phyloP scores from a whole-genome alignment of 2,888 invertebrate species.

The Sminthurinus aureus region DNA sequence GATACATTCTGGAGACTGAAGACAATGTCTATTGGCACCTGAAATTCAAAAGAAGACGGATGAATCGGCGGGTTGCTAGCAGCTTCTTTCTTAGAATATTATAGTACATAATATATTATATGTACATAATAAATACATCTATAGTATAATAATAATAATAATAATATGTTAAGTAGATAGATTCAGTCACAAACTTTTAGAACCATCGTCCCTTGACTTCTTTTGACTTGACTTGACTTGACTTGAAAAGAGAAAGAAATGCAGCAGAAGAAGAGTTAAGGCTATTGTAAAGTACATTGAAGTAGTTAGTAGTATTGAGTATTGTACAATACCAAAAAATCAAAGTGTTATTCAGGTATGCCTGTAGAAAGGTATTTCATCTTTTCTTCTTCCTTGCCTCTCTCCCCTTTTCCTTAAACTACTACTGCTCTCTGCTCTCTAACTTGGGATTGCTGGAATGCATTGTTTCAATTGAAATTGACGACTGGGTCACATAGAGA shows the following conservation, averaged over 20 bases:
- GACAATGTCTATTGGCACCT: constrained; percentile 35
- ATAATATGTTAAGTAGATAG: neutral
- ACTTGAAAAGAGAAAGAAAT: too few relatives aligned
- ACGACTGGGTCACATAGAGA: constrained; percentile 39
- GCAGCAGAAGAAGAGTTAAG: too few relatives aligned
- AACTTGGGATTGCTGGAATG: constrained; percentile 25
- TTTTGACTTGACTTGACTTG: too few relatives aligned
- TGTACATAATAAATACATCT: neutral
- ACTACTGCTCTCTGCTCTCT: neutral
- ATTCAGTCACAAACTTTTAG: neutral
- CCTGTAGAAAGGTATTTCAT: neutral
- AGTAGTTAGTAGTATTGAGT: too few relatives aligned
- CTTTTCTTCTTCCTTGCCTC: neutral
- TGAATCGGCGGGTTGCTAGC: constrained; percentile 24
- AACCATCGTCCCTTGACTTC: too few relatives aligned
- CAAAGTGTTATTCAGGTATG: neutral
- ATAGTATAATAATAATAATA: neutral
- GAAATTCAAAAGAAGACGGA: constrained; percentile 34
- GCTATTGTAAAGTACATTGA: neutral
- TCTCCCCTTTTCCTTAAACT: constrained; percentile 2
- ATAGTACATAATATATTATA: neutral
- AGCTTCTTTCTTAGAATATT: neutral
- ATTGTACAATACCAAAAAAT: neutral
- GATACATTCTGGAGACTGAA: constrained; percentile 15
- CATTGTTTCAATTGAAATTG: constrained; percentile 33